Conservation (phyloP, 2,888 invertebrate species). For the Metopia argyrocephala region DNA sequence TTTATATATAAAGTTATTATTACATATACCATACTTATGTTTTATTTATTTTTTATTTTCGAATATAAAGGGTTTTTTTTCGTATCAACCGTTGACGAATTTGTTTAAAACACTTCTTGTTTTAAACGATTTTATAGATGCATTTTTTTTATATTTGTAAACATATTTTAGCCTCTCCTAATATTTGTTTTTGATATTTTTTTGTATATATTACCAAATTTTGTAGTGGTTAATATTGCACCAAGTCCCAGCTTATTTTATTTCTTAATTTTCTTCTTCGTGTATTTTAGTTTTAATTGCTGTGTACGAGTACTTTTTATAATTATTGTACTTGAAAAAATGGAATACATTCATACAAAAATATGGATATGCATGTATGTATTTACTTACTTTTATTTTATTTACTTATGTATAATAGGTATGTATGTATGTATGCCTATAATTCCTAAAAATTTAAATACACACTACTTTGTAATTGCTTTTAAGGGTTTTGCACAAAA, state of each 20-base stretch:
- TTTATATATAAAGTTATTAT: background rate
- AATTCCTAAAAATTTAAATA: too few species aligned
- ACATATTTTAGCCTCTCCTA: too few species aligned
- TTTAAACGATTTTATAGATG: too few species aligned
- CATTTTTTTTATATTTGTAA: too few species aligned
- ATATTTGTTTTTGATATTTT: background rate
- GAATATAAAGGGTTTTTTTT: background rate
- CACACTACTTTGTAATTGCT: too few species aligned
- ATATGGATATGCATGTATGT: too few species aligned
- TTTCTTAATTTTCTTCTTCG: background rate
- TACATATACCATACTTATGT: background rate
- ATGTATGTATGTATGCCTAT: too few species aligned
- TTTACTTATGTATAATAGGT: too few species aligned
- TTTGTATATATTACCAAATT: slow-evolving; percentile 5
- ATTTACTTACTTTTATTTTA: too few species aligned
- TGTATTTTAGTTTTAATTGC: background rate
- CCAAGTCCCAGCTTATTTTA: slow-evolving; percentile 56
- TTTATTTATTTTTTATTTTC: background rate
- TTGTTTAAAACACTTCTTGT: too few species aligned
- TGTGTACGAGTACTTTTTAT: slow-evolving; percentile 1
- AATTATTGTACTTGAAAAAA: background rate
- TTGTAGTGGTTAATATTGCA: slow-evolving; percentile 48
- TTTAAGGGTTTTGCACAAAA: too few species aligned
- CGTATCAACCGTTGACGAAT: too few species aligned
- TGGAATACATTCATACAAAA: background rate